Percentiles rank a stretch among this genome's conserved stretches.
These are phyloP conservation scores for Bactericera cockerelli DNA, from an alignment of 1,140 invertebrate genomes.

Conservation along the genomic window DNA sequence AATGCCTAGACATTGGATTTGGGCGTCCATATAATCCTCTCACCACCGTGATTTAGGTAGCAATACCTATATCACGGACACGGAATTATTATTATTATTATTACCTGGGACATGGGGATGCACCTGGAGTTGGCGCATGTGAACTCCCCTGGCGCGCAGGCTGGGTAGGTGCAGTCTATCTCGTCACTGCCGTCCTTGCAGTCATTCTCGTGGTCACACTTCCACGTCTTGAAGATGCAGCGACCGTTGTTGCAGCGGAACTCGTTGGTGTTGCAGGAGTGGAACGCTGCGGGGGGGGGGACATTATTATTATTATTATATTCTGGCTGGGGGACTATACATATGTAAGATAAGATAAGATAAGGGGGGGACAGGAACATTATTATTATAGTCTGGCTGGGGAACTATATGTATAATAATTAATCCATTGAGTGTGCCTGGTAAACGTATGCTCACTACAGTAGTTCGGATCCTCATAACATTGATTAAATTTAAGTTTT, in stretches of 20 bases:
- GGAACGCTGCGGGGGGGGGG: constrained; percentile 47
- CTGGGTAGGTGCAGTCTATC: constrained; percentile 74
- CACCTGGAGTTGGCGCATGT: constrained; percentile 84
- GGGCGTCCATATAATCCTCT: too few relatives aligned
- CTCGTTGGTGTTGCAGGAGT: constrained; percentile 82
- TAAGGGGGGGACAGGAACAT: too few relatives aligned
- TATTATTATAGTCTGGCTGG: too few relatives aligned
- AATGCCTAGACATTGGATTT: too few relatives aligned
- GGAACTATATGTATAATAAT: too few relatives aligned
- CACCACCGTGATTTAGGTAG: too few relatives aligned
- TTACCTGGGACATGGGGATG: constrained; percentile 59
- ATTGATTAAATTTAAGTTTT: too few relatives aligned
- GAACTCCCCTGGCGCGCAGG: constrained; percentile 81
- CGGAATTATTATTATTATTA: too few relatives aligned
- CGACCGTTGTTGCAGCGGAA: constrained; percentile 88
- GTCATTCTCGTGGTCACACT: constrained; percentile 89
- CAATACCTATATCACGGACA: too few relatives aligned
- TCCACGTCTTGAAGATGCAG: constrained; percentile 90
- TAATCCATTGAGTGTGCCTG: too few relatives aligned
- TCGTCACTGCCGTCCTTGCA: constrained; percentile 89
- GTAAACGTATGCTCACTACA: constrained; percentile 57
- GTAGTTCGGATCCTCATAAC: constrained; percentile 71
- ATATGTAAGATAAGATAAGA: too few relatives aligned
- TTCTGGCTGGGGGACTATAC: too few relatives aligned
- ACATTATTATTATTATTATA: constrained; percentile 15